These are phyloP conservation scores for Taeniopygia guttata DNA, from an alignment of 2,797 vertebrate genomes.

Conservation along the genomic window DNA sequence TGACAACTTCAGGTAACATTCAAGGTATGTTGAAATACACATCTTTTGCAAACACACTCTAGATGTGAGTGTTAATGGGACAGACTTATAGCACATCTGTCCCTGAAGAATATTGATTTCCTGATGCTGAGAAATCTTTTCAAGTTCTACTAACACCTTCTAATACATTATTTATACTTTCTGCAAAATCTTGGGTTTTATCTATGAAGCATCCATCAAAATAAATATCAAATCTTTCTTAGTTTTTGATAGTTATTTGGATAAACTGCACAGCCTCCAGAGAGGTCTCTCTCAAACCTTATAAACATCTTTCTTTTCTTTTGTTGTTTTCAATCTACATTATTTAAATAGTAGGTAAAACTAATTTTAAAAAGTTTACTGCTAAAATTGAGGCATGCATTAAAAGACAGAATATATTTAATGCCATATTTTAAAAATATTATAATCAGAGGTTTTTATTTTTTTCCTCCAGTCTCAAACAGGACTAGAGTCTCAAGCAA, in stretches of 20 bases:
- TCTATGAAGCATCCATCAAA: background rate
- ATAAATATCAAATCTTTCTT: background rate
- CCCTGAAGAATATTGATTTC: background rate
- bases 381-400: background rate
- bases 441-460: background rate
- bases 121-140: background rate
- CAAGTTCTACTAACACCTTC: background rate
- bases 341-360: background rate
- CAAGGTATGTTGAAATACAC: background rate
- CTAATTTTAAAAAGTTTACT: background rate
- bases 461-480: background rate
- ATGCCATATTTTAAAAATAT: background rate
- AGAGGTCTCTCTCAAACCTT: background rate
- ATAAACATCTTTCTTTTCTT: background rate
- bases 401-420: background rate
- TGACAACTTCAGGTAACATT: background rate
- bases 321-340: background rate
- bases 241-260: background rate
- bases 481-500: too few relatives aligned
- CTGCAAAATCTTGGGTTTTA: background rate
- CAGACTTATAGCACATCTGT: background rate
- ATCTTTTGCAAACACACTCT: background rate
- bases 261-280: background rate
- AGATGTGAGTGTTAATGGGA: background rate
- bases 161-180: background rate